Evolutionary conservation across 2,797 vertebrate species (phyloP), one percentile per base, ranked within the genome.

Genomic region (Pipistrellus pygmaeus): DNA sequence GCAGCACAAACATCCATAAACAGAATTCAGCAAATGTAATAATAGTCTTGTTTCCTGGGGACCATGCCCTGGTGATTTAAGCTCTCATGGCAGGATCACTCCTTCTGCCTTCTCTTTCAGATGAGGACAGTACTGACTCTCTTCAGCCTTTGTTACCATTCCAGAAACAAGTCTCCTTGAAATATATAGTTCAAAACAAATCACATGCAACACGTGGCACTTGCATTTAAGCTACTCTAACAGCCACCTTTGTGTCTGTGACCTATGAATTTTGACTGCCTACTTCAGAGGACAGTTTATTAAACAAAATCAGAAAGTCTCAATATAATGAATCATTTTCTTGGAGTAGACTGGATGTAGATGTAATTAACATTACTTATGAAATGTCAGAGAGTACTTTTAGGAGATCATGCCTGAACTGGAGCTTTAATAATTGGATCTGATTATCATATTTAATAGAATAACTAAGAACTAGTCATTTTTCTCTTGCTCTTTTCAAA

Each of bases 401-500:
- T n/a, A 90, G 18, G 35, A 93, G 17, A 66, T 38, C 8, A 77
- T 64, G 14, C 11, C 18, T 69, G 75, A 82, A 87, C 11, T 86
- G 38, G 68, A 81, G 32, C 32, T 60, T 66, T 82, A 87, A 60
- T 51, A 87, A 69, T 60, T 86, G 11, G 30, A n/a, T 91, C 38
- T 83, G 17, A 62, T 88, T 88, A 62, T 64, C 38, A 72, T 21
- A 91, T 62, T 78, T 88, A 60, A 64, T 64, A 53, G 27, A 14
- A 62, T 77, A 76, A 62, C 30, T 94, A 84, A 91, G 53, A 91
- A 71, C 30, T 46, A 55, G 57, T 46, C 25, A 27, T 68, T 76
- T 82, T 69, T 93, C 57, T 82, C 57, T 60, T 68, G 18, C 25
- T 51, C 10, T 69, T 88, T 38, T 83, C 20, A n/a, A 38, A 7